These are phyloP conservation scores for Labeo calbasu DNA, from an alignment of 2,797 vertebrate species.

Conservation along the genomic window DNA sequence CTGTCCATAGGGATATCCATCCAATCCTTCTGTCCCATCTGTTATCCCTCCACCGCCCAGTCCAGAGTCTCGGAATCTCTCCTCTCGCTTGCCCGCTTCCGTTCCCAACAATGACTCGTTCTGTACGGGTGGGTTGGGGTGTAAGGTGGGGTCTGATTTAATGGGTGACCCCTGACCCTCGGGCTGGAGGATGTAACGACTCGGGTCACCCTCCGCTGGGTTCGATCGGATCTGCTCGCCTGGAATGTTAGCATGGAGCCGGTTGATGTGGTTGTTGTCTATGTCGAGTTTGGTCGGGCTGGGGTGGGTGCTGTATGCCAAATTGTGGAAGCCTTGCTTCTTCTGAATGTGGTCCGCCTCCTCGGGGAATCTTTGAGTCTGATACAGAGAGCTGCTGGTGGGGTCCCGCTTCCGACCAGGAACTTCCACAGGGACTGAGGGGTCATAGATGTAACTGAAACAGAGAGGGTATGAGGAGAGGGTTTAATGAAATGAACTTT, in stretches of 20 bases:
- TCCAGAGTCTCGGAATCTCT: slow-evolving; percentile 47
- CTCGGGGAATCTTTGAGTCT: slow-evolving; percentile 61
- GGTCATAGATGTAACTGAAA: slow-evolving; percentile 88
- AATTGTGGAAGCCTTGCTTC: slow-evolving; percentile 79
- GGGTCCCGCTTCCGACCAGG: slow-evolving; percentile 69
- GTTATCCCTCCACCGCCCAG: neutral
- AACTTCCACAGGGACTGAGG: slow-evolving; percentile 72
- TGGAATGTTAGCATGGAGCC: slow-evolving; percentile 64
- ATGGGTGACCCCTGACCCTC: slow-evolving; percentile 46
- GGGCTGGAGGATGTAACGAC: slow-evolving; percentile 77
- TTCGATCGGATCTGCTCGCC: slow-evolving; percentile 17
- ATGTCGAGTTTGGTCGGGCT: slow-evolving; percentile 73
- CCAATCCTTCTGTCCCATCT: slow-evolving; percentile 57
- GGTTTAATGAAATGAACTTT: neutral
- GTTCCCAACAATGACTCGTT: slow-evolving; percentile 28
- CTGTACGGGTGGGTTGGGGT: slow-evolving; percentile 19
- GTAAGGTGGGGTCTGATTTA: neutral
- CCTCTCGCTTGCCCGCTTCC: slow-evolving; percentile 43
- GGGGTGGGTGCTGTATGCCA: slow-evolving; percentile 72
- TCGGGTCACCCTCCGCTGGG: slow-evolving; percentile 36
- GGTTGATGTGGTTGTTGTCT: slow-evolving; percentile 82
- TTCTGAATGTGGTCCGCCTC: slow-evolving; percentile 63
- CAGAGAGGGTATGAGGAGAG: slow-evolving; percentile 46
- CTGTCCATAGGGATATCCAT: slow-evolving; percentile 21
- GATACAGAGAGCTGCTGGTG: slow-evolving; percentile 71